These are phyloP conservation scores for Synodontis membranacea DNA, from an alignment of 2,113 vertebrate genomes.

Conservation along the genomic window DNA sequence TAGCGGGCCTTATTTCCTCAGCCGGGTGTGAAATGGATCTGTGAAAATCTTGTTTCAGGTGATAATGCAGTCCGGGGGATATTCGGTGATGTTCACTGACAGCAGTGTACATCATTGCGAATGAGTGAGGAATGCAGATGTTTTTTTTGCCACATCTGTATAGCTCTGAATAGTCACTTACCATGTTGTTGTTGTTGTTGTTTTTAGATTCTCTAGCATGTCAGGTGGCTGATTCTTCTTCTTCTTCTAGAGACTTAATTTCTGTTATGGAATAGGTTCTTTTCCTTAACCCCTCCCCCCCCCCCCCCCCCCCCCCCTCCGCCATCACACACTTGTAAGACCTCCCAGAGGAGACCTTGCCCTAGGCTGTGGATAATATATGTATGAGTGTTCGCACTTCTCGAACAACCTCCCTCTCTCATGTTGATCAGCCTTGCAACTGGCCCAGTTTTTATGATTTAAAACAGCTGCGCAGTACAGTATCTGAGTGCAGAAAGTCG, in stretches of 20 bases:
- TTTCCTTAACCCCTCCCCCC: conserved; percentile 47
- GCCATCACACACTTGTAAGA: conserved; percentile 47
- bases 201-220: conserved; percentile 15
- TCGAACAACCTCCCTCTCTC: conserved; percentile 59
- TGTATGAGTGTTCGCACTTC: conserved; percentile 62
- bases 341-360: conserved; percentile 56
- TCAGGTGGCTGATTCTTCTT: conserved; percentile 53
- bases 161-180: neutral
- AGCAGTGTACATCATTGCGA: neutral
- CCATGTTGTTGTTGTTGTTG: neutral
- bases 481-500: conserved; percentile 30
- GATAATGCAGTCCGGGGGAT: conserved; percentile 38
- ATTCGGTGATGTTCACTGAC: conserved; percentile 20
- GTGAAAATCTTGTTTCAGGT: conserved; percentile 50
- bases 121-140: conserved; percentile 33
- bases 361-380: conserved; percentile 59
- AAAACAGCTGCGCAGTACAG: conserved; percentile 20
- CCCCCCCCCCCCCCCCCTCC: conserved; percentile 44
- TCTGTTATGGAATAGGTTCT: conserved; percentile 48
- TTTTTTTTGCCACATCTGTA: neutral
- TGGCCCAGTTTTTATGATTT: conserved; percentile 34
- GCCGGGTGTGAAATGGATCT: conserved; percentile 38
- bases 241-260: conserved; percentile 3
- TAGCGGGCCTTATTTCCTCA: conserved; percentile 28
- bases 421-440: conserved; percentile 40